Evolutionary conservation across 2,113 vertebrate species (phyloP).

Genomic region (Pholis gunnellus): DNA sequence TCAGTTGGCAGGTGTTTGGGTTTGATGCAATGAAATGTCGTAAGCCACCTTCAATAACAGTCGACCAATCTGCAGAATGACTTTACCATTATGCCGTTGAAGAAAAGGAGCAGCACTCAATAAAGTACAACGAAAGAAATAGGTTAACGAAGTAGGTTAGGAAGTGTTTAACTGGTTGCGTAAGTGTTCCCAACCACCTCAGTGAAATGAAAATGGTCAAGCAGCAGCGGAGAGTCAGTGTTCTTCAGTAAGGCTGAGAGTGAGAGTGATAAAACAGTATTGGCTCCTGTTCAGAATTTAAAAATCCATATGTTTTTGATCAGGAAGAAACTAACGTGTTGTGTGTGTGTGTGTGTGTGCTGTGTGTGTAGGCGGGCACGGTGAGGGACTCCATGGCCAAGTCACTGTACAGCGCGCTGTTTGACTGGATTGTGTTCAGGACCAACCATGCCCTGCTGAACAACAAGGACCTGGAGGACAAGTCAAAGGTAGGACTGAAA

Average conservation of each 20-base stretch:
- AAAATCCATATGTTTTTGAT: constrained; percentile 43
- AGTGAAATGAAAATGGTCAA: not conserved
- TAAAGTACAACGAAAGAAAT: not conserved
- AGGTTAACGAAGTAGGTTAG: not conserved
- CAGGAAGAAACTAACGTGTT: constrained; percentile 14
- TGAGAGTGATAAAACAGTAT: not conserved
- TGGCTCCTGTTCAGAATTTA: constrained; percentile 27
- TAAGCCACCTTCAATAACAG: not conserved
- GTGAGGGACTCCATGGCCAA: constrained; percentile 98
- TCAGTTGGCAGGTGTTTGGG: not conserved
- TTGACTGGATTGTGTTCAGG: constrained; percentile 98
- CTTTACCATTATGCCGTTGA: not conserved
- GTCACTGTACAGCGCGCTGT: constrained; percentile 93
- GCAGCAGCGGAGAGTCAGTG: not conserved
- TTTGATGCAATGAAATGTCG: not conserved
- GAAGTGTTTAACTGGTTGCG: constrained; percentile 1
- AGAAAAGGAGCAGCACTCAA: not conserved
- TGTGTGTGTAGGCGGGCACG: constrained; percentile 88
- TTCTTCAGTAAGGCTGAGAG: not conserved
- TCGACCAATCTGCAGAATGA: not conserved
- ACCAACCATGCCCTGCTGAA: constrained; percentile 97
- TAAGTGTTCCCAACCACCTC: not conserved
- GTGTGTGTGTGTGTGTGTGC: constrained; percentile 35
- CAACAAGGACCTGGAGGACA: constrained; percentile 93
- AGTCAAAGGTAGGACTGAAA: constrained; percentile 87